Evolutionary conservation across 1,140 invertebrate species (phyloP).

Genomic region (Sinella curviseta): DNA sequence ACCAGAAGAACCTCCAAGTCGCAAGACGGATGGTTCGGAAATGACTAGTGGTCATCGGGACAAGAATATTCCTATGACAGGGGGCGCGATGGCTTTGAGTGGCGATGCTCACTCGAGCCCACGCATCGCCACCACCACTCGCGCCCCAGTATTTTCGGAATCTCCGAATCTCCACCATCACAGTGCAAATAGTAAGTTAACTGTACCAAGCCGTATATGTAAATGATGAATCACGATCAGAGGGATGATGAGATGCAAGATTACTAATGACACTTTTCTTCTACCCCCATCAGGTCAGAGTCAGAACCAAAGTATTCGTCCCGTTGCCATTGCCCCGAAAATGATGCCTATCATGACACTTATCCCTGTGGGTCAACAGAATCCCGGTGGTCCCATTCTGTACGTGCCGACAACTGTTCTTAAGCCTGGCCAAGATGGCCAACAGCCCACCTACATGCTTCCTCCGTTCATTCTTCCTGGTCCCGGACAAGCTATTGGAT

Average conservation of each 20-base stretch:
- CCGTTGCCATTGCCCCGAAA: slow-evolving; percentile 53
- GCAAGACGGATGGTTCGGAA: slow-evolving; percentile 48
- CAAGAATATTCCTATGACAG: slow-evolving; percentile 48
- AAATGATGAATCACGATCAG: no score
- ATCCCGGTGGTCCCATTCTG: slow-evolving; percentile 43
- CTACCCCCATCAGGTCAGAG: no score
- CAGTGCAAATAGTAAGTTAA: slow-evolving; percentile 18
- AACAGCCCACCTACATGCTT: slow-evolving; percentile 35
- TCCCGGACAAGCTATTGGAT: neutral
- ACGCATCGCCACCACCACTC: slow-evolving; percentile 46
- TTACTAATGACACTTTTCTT: neutral
- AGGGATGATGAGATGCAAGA: no score
- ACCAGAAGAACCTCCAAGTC: slow-evolving; percentile 38
- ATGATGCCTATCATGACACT: slow-evolving; percentile 48
- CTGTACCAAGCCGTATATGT: neutral
- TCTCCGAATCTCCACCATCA: slow-evolving; percentile 43
- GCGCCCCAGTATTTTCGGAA: slow-evolving; percentile 49
- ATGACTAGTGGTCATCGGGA: slow-evolving; percentile 49
- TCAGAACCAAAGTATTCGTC: slow-evolving; percentile 50
- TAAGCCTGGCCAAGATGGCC: slow-evolving; percentile 37
- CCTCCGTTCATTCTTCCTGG: slow-evolving; percentile 32
- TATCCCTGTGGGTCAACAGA: slow-evolving; percentile 42
- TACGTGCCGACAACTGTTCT: slow-evolving; percentile 44
- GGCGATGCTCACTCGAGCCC: slow-evolving; percentile 43
- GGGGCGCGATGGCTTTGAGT: slow-evolving; percentile 47